Base-by-base conservation (phyloP, 2,888 invertebrate genomes). In the Hydrotaea cyrtoneurina region DNA sequence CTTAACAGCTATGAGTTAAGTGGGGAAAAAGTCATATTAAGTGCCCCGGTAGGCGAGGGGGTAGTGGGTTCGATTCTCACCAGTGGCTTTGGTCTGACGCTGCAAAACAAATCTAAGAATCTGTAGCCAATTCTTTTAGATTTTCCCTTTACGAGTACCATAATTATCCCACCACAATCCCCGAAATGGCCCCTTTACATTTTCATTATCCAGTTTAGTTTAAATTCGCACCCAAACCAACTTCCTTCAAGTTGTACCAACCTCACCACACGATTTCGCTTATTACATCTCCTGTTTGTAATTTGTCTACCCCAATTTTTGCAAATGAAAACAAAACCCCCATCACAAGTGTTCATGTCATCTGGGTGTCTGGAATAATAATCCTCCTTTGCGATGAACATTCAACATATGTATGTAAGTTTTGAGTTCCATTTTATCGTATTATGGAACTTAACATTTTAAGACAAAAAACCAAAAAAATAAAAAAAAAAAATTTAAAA, bases 281-380 rank as follows among this genome's bases (percentile, higher is more conserved):
- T 31, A 2, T 71, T 36, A 15, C 73, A 83, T 43, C 73, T 82
- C 79, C 59, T 53, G 11, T 39, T 8, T 69, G 62, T 71, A 85
- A 82, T 85, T 85, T 85, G 82, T 85, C 82, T 82, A 71, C 71
- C 73, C 66, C 77, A 85, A 82, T 85, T 82, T 31, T 79, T 66
- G 53, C 46, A 80, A 26, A 78, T 81, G 78, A 80, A 80, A 83
- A 69, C 55, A 74, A 55, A 57, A 71, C 59, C 39, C 39, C 43
- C 66, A 36, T 81, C 64, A 81, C 57, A 39, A 10, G 19, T 75
- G 36, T 78, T 64, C 57, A 74, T 82, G 79, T 85, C 85, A 85
- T 69, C 31, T 31, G 31, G 2, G 59, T 85, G 85, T 82, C 82
- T 85, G 77, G 77, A 43, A 77, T 71, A 79, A 82, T 85, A 82